phyloP scores from a whole-genome alignment of 1,140 invertebrate genomes.

The Drosophila ficusphila region DNA sequence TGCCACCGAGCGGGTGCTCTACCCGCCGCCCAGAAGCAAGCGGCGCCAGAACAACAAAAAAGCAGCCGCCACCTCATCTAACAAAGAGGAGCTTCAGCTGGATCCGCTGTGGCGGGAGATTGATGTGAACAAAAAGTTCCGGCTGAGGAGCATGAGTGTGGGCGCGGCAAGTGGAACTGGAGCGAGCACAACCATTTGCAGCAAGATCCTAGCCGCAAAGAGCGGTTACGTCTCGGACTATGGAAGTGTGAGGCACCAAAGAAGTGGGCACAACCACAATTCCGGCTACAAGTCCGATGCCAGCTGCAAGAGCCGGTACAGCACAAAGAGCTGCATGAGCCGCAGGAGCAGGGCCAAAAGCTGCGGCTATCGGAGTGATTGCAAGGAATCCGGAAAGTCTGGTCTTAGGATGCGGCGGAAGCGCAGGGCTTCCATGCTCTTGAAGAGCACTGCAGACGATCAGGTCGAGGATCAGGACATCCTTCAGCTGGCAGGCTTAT shows the following conservation, averaged over 20 bases:
- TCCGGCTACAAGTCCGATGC: slow-evolving; percentile 87
- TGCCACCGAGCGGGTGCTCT: slow-evolving; percentile 89
- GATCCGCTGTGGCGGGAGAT: slow-evolving; percentile 87
- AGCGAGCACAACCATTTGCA: slow-evolving; percentile 85
- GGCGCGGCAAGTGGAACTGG: slow-evolving; percentile 84
- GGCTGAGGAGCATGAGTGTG: slow-evolving; percentile 86
- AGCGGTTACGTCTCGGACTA: slow-evolving; percentile 87
- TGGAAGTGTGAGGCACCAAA: slow-evolving; percentile 85
- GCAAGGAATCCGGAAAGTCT: slow-evolving; percentile 66
- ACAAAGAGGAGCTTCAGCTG: slow-evolving; percentile 84
- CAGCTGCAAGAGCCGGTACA: slow-evolving; percentile 87
- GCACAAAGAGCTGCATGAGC: slow-evolving; percentile 85
- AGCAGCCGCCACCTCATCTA: slow-evolving; percentile 23
- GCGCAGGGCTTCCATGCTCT: slow-evolving; percentile 84
- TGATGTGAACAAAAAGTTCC: slow-evolving; percentile 87
- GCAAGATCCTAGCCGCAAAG: slow-evolving; percentile 85
- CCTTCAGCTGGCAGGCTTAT: slow-evolving; percentile 76
- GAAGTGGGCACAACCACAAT: slow-evolving; percentile 85
- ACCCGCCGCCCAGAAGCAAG: slow-evolving; percentile 90
- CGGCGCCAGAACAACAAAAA: slow-evolving; percentile 85
- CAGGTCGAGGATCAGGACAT: slow-evolving; percentile 75
- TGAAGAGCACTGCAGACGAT: slow-evolving; percentile 51
- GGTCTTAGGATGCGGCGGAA: slow-evolving; percentile 65
- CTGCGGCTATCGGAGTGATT: slow-evolving; percentile 82
- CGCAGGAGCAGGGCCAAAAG: slow-evolving; percentile 85